Evolutionary conservation across 2,113 vertebrate genomes (phyloP), one percentile per base, ranked within the genome.

Genomic region (Nothobranchius kuhntae): DNA sequence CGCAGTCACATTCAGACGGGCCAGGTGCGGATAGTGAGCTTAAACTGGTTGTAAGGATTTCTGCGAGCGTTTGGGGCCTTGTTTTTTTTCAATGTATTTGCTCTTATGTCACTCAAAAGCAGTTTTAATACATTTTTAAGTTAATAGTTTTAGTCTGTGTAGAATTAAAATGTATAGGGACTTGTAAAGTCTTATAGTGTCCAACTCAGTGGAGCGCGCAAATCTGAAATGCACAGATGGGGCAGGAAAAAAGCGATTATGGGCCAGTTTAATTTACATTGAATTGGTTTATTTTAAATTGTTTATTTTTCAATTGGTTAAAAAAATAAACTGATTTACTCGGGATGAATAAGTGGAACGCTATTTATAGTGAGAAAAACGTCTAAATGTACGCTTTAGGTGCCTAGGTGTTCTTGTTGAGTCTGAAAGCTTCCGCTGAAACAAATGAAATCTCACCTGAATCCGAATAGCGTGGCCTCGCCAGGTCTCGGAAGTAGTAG

Each of bases 401-500:
- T 30, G 4, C 30, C 30, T 77, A 69, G 65, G 50, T 46, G 12
- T 38, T 52, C 35, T 21, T 21, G 21, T 21, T 21, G 21, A 21
- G 21, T 21, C 21, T 21, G 21, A 21, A 21, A 21, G 21, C 21
- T 21, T 21, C 21, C 21, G 21, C 21, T 21, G 21, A 21, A 21
- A 21, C 21, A 21, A 21, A 21, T 21, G 21, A 21, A 21, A 42
- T 66, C 87, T 95, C 78, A 98, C 96, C 96, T 95, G 95, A 94
- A 87, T 98, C 95, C 26, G 91, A 86, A 82, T 95, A 94, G 69
- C 95, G 94, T 89, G 96, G 96, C 91, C 96, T 93, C 89, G 94
- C 81, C 59, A 95, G 94, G 86, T 98, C 96, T 87, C 95, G 94
- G 92, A 96, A 94, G 93, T 95, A 95, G 92, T 97, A 95, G 86